phyloP scores from a whole-genome alignment of 2,113 vertebrate species.

The Parotia lawesii region DNA sequence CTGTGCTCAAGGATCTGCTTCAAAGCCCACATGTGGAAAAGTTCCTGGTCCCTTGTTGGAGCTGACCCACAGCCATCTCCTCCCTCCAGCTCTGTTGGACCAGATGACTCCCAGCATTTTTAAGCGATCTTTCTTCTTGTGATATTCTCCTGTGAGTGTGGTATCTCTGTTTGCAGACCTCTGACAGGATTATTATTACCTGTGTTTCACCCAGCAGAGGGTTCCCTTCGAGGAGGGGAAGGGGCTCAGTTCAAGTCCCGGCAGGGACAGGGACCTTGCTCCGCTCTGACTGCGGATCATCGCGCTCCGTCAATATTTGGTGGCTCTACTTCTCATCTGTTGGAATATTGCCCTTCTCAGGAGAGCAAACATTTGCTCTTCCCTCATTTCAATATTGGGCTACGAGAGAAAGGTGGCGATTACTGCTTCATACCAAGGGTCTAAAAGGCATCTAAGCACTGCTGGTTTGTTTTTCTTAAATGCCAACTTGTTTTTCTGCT shows the following conservation, averaged over 20 bases:
- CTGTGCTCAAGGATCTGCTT: background rate
- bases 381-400: background rate
- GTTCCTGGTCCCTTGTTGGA: background rate
- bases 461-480: background rate
- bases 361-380: constrained; percentile 49
- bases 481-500: constrained; percentile 19
- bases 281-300: rapidly evolving
- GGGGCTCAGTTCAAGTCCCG: background rate
- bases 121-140: background rate
- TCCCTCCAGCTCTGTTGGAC: background rate
- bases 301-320: constrained; percentile 9
- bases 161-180: background rate
- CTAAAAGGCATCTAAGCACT: background rate
- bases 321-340: background rate
- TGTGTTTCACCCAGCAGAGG: background rate
- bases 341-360: constrained; percentile 5
- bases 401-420: background rate
- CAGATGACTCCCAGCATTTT: background rate
- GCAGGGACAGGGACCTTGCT: background rate
- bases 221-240: background rate
- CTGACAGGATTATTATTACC: background rate
- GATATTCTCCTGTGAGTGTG: background rate
- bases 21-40: background rate
- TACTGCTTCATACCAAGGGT: background rate
- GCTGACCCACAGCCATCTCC: background rate